phyloP scores from a whole-genome alignment of 2,797 vertebrate species.

The Chelon auratus region DNA sequence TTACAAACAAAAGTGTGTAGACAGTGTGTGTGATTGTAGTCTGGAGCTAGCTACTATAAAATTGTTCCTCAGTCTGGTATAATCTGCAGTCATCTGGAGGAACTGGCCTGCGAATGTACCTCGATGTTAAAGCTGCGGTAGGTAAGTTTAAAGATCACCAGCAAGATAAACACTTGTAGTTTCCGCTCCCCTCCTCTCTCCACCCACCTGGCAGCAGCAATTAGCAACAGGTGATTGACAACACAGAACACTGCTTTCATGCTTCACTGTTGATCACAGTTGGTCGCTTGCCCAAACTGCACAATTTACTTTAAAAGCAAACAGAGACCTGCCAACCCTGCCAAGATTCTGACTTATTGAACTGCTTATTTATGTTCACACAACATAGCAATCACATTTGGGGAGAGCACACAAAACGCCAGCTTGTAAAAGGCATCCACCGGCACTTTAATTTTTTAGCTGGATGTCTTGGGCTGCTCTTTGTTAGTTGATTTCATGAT shows the following conservation, averaged over 20 bases:
- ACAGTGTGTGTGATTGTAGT: constrained; percentile 3
- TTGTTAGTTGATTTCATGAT: constrained; percentile 16
- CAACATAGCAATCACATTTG: constrained; percentile 25
- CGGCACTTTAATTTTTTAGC: background rate
- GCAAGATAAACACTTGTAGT: constrained; percentile 67
- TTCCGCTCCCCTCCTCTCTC: constrained; percentile 49
- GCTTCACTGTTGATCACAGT: constrained; percentile 48
- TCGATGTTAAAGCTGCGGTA: constrained; percentile 57
- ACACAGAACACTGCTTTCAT: constrained; percentile 45
- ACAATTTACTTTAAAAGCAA: constrained; percentile 45
- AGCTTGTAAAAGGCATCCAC: constrained; percentile 15
- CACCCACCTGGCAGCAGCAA: constrained; percentile 49
- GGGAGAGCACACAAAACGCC: constrained; percentile 31
- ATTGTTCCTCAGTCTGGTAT: constrained; percentile 15
- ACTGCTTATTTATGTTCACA: constrained; percentile 44
- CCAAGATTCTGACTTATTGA: constrained; percentile 56
- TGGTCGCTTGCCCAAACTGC: constrained; percentile 43
- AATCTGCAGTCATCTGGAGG: constrained; percentile 15
- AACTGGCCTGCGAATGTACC: constrained; percentile 19
- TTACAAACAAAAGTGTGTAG: background rate
- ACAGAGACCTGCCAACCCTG: constrained; percentile 23
- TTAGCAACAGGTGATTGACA: constrained; percentile 72
- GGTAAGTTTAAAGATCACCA: constrained; percentile 75
- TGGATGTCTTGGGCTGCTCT: constrained; percentile 5
- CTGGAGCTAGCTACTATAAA: constrained; percentile 36